Conservation (phyloP, 1,140 invertebrate genomes). For the Trichonephila clavata region DNA sequence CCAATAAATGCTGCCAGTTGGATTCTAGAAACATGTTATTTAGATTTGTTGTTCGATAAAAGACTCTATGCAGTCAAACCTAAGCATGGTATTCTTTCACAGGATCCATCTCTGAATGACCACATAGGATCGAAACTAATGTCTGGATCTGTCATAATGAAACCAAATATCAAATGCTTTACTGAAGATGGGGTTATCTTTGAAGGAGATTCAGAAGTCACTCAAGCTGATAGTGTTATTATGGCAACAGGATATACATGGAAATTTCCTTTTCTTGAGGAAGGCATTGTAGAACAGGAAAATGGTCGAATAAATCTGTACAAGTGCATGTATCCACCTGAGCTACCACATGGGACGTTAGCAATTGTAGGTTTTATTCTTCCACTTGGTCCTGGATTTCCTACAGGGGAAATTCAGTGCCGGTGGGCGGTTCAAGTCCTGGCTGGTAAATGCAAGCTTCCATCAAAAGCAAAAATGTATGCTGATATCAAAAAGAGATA, state of each 20-base stretch:
- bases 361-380: conserved; percentile 83
- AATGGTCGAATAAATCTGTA: conserved; percentile 81
- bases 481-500: conserved; percentile 80
- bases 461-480: conserved; percentile 79
- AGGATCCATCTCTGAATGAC: conserved; percentile 79
- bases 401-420: conserved; percentile 80
- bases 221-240: conserved; percentile 80
- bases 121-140: conserved; percentile 76
- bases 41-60: not conserved
- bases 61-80: conserved; percentile 1
- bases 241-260: conserved; percentile 81
- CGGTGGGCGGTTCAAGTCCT: too few species aligned
- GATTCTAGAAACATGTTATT: not conserved
- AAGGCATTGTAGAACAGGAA: conserved; percentile 77
- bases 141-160: conserved; percentile 81
- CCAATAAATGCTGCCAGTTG: not conserved
- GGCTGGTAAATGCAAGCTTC: conserved; percentile 37
- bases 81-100: not conserved
- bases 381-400: conserved; percentile 82
- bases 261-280: conserved; percentile 80
- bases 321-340: conserved; percentile 82
- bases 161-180: conserved; percentile 80
- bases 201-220: conserved; percentile 75
- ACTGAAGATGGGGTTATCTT: conserved; percentile 80
- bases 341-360: conserved; percentile 79